These are phyloP conservation scores for Drosophila kuntzei DNA, from an alignment of 2,888 invertebrate genomes.

Conservation along the genomic window DNA sequence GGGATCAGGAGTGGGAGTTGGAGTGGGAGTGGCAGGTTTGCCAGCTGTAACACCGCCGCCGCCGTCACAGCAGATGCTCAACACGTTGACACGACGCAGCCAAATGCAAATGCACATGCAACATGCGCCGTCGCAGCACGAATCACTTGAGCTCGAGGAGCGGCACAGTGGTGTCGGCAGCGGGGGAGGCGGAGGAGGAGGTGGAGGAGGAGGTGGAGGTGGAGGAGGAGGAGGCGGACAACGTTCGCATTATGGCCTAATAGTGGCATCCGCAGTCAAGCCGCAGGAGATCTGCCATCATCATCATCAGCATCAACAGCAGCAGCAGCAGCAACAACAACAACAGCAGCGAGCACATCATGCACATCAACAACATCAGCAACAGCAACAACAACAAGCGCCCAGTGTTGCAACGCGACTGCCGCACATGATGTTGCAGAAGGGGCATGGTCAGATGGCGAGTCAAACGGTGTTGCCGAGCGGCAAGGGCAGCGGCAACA, in stretches of 20 bases:
- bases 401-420: conserved; percentile 63
- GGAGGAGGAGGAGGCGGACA: conserved; percentile 21
- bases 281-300: conserved; percentile 82
- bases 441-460: conserved; percentile 41
- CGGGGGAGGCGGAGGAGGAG: background rate
- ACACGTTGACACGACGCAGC: conserved; percentile 76
- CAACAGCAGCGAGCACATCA: conserved; percentile 65
- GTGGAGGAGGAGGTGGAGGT: conserved; percentile 13
- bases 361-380: conserved; percentile 70
- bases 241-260: conserved; percentile 69
- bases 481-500: conserved; percentile 25
- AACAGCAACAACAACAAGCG: conserved; percentile 51
- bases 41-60: conserved; percentile 54
- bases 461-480: conserved; percentile 31
- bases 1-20: conserved; percentile 9
- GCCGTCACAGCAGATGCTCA: conserved; percentile 40
- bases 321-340: conserved; percentile 78
- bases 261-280: conserved; percentile 60
- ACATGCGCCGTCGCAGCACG: conserved; percentile 63
- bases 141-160: conserved; percentile 83
- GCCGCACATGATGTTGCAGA: conserved; percentile 51
- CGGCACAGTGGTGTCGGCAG: conserved; percentile 63
- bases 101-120: conserved; percentile 62
- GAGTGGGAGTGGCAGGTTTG: conserved; percentile 46
- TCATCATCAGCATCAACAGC: conserved; percentile 84